Evolutionary conservation across 2,113 vertebrate species (phyloP).

Genomic region (Ariopsis seemanni): DNA sequence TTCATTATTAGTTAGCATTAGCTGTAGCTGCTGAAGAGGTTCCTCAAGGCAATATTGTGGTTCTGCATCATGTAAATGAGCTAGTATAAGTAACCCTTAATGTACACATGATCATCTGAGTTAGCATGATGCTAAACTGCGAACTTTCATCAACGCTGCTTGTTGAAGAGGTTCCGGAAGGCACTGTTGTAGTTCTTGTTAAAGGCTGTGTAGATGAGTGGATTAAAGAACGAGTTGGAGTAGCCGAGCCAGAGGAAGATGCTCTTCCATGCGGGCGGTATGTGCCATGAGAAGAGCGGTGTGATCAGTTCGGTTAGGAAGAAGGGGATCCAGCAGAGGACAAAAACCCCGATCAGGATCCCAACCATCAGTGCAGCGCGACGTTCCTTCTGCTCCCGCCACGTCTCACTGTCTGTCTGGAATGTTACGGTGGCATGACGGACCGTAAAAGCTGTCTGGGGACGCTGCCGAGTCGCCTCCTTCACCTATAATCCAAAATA

Average conservation of each 20-base stretch:
- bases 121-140: background rate
- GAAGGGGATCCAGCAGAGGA: slow-evolving; percentile 66
- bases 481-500: slow-evolving; percentile 63
- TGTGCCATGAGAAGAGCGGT: slow-evolving; percentile 49
- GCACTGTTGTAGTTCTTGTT: slow-evolving; percentile 56
- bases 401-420: slow-evolving; percentile 75
- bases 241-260: slow-evolving; percentile 62
- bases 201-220: slow-evolving; percentile 59
- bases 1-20: background rate
- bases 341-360: slow-evolving; percentile 58
- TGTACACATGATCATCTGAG: background rate
- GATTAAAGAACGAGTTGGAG: slow-evolving; percentile 64
- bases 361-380: slow-evolving; percentile 60
- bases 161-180: slow-evolving; percentile 54
- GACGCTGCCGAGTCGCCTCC: slow-evolving; percentile 63
- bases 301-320: slow-evolving; percentile 54
- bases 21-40: background rate
- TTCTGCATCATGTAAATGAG: background rate
- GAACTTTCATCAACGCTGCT: slow-evolving; percentile 25
- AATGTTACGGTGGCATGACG: slow-evolving; percentile 72
- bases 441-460: slow-evolving; percentile 73
- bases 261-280: slow-evolving; percentile 49
- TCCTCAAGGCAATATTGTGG: background rate
- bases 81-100: background rate
- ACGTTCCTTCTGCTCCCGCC: slow-evolving; percentile 74